Conservation (phyloP, 1,140 invertebrate genomes). For the Drosophila tropicalis region DNA sequence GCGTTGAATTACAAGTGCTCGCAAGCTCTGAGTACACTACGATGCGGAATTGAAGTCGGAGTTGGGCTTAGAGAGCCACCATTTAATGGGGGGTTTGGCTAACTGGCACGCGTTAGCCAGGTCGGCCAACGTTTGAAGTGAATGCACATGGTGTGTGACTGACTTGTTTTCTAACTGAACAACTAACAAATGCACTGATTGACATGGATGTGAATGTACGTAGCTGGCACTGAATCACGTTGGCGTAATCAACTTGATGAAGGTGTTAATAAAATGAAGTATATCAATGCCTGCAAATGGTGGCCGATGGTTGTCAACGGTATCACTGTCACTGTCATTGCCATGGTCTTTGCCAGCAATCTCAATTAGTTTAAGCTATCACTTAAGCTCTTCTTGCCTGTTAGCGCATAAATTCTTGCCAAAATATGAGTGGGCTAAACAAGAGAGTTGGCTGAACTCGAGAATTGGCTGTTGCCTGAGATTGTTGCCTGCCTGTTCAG, state of each 20-base stretch:
- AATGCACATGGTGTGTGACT: constrained; percentile 17
- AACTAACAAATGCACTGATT: constrained; percentile 29
- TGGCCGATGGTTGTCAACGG: constrained; percentile 9
- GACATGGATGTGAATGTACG: constrained; percentile 33
- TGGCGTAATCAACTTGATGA: constrained; percentile 50
- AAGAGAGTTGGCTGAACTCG: constrained; percentile 17
- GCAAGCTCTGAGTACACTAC: constrained; percentile 31
- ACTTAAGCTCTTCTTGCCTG: constrained; percentile 48
- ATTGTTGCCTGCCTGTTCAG: constrained; percentile 40
- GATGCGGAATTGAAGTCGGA: constrained; percentile 3
- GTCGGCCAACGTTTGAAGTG: constrained; percentile 31
- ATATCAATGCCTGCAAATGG: constrained; percentile 32
- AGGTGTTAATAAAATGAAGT: constrained; percentile 49
- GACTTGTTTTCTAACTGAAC: constrained; percentile 43
- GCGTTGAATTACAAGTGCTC: constrained; percentile 48
- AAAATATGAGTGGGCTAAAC: constrained; percentile 50
- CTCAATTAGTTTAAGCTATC: constrained; percentile 59
- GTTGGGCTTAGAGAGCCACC: constrained; percentile 44
- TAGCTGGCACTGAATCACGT: constrained; percentile 37
- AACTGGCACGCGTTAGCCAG: constrained; percentile 60
- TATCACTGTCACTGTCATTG: constrained; percentile 25
- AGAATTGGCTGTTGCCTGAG: constrained; percentile 17
- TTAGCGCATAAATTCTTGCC: constrained; percentile 60
- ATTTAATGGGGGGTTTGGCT: constrained; percentile 43
- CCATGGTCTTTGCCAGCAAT: constrained; percentile 28